Evolutionary conservation across 2,113 vertebrate genomes (phyloP).

Genomic region (Thamnophis sirtalis): DNA sequence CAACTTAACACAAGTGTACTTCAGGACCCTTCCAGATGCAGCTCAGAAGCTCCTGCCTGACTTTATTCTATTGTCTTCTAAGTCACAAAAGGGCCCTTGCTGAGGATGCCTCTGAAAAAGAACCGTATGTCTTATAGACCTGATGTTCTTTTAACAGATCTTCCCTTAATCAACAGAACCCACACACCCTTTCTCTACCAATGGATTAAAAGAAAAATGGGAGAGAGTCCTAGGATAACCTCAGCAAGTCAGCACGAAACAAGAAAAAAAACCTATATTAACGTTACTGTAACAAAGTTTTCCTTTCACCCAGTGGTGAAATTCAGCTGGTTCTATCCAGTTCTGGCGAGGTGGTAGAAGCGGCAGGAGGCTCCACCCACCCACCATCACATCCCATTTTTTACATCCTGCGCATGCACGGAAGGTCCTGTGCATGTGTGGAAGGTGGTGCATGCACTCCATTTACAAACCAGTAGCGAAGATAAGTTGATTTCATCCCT

Average conservation of each 20-base stretch:
- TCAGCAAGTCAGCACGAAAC: constrained; percentile 23
- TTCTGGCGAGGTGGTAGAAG: too few relatives aligned
- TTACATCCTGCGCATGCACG: too few relatives aligned
- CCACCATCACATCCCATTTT: too few relatives aligned
- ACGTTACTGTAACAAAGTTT: not conserved
- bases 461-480: too few relatives aligned
- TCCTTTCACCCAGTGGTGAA: not conserved
- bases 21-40: constrained; percentile 73
- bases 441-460: too few relatives aligned
- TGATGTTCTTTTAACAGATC: constrained; percentile 68
- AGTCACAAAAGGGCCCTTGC: constrained; percentile 73
- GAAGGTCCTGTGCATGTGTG: too few relatives aligned
- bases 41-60: constrained; percentile 72
- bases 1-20: constrained; percentile 85
- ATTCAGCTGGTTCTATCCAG: too few relatives aligned
- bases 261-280: not conserved
- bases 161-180: constrained; percentile 45
- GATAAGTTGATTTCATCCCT: too few relatives aligned
- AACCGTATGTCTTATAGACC: constrained; percentile 43
- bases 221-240: constrained; percentile 23
- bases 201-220: constrained; percentile 9
- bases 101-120: constrained; percentile 63
- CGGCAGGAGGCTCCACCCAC: too few relatives aligned
- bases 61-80: constrained; percentile 73
- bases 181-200: constrained; percentile 1